These are phyloP conservation scores for Tinamus major DNA, from an alignment of 2,797 vertebrate species.

Conservation along the genomic window DNA sequence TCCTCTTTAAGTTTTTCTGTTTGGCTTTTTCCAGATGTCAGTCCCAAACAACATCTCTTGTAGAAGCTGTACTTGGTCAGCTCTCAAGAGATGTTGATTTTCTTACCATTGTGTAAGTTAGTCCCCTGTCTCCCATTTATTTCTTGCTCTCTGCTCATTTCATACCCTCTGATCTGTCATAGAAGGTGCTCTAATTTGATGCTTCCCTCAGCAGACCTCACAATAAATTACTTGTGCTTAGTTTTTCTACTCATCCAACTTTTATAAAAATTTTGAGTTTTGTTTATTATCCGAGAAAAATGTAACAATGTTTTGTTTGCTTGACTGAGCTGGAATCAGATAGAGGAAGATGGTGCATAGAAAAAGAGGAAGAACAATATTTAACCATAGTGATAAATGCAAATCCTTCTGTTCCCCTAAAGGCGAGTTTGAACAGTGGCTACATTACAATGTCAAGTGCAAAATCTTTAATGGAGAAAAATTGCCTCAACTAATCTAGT, in stretches of 20 bases:
- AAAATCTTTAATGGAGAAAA: slow-evolving; percentile 72
- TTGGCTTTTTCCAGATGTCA: background rate
- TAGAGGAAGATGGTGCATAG: background rate
- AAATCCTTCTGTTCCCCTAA: slow-evolving; percentile 62
- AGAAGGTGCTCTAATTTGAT: background rate
- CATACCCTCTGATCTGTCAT: background rate
- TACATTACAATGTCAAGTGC: slow-evolving; percentile 64
- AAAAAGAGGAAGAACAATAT: background rate
- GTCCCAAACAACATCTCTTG: background rate
- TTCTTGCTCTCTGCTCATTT: rapidly evolving
- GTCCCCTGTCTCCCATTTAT: background rate
- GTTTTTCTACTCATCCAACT: background rate
- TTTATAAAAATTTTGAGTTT: background rate
- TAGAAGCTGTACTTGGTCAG: background rate
- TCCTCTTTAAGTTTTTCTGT: background rate
- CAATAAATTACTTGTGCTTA: background rate
- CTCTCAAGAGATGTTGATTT: background rate
- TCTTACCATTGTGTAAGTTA: background rate
- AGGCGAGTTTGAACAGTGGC: slow-evolving; percentile 39
- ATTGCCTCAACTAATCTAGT: slow-evolving; percentile 67
- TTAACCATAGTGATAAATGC: slow-evolving; percentile 47
- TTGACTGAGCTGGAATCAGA: background rate
- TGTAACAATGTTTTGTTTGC: rapidly evolving
- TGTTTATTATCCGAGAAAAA: background rate
- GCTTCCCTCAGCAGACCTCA: background rate